phyloP scores from a whole-genome alignment of 23 tunicate species.

The Aplidium turbinatum region DNA sequence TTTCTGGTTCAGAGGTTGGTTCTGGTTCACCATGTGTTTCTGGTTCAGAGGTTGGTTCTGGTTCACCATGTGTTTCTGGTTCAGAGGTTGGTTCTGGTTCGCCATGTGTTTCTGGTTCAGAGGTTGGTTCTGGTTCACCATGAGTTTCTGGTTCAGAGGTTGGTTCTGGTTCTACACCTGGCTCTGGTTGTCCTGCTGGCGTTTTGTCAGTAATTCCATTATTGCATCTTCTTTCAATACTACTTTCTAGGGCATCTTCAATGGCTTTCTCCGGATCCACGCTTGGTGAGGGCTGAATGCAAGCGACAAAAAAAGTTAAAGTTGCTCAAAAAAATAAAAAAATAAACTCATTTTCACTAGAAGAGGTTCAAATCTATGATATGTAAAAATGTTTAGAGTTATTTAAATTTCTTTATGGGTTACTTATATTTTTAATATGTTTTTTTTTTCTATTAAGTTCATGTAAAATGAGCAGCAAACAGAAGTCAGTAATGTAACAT shows the following conservation, averaged over 20 bases:
- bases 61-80: conserved; percentile 27
- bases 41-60: conserved; percentile 14
- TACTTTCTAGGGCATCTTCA: conserved; percentile 35
- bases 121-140: conserved; percentile 40
- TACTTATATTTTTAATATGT: too few relatives aligned
- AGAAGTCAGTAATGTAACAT: too few relatives aligned
- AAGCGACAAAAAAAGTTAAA: neutral
- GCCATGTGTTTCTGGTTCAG: conserved; percentile 43
- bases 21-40: conserved; percentile 22
- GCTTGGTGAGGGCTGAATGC: conserved; percentile 24
- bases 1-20: conserved; percentile 6
- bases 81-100: conserved; percentile 25
- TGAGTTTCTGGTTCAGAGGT: conserved; percentile 27
- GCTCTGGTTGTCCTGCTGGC: conserved; percentile 31
- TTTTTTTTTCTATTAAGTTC: too few relatives aligned
- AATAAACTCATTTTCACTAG: too few relatives aligned
- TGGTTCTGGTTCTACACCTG: conserved; percentile 30
- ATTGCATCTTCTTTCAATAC: conserved; percentile 27
- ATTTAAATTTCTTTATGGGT: too few relatives aligned
- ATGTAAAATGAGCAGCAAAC: too few relatives aligned
- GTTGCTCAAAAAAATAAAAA: neutral
- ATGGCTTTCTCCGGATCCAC: conserved; percentile 49
- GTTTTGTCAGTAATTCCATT: neutral
- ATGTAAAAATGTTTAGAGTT: too few relatives aligned
- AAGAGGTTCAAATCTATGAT: too few relatives aligned